Conservation (phyloP, 23 tunicate genomes). For the Styela plicata region DNA sequence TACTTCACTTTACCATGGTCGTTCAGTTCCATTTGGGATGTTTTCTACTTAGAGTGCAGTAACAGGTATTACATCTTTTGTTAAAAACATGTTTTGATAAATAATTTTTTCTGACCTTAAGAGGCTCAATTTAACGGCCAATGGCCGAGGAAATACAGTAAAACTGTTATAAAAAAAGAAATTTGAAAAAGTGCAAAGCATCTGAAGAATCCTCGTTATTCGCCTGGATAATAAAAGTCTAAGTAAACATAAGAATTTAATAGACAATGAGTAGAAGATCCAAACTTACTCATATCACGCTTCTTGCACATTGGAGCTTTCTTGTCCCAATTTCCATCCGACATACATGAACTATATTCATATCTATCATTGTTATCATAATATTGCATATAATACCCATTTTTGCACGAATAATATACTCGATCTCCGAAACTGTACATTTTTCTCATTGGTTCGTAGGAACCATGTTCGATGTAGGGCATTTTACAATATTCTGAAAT, state of each 20-base stretch:
- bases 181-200: too few species aligned
- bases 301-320: slow-evolving; percentile 25
- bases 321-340: slow-evolving; percentile 22
- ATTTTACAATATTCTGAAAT: slow-evolving; percentile 11
- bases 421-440: slow-evolving; percentile 20
- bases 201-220: too few species aligned
- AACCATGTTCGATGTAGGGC: slow-evolving; percentile 19
- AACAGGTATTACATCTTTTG: too few species aligned
- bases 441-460: neutral
- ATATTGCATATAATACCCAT: slow-evolving; percentile 13
- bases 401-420: slow-evolving; percentile 12
- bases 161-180: too few species aligned
- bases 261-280: neutral
- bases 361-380: neutral
- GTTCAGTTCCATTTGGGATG: too few species aligned
- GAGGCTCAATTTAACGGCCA: too few species aligned
- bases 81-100: too few species aligned
- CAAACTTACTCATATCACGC: slow-evolving; percentile 7
- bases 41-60: too few species aligned
- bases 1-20: too few species aligned
- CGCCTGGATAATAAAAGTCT: neutral
- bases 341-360: slow-evolving; percentile 15
- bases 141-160: too few species aligned
- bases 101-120: too few species aligned
- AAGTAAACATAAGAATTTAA: neutral